Percentiles rank a stretch among this genome's conserved stretches.
Evolutionary conservation across 2,113 vertebrate genomes (phyloP).

Genomic region (Callospermophilus lateralis): DNA sequence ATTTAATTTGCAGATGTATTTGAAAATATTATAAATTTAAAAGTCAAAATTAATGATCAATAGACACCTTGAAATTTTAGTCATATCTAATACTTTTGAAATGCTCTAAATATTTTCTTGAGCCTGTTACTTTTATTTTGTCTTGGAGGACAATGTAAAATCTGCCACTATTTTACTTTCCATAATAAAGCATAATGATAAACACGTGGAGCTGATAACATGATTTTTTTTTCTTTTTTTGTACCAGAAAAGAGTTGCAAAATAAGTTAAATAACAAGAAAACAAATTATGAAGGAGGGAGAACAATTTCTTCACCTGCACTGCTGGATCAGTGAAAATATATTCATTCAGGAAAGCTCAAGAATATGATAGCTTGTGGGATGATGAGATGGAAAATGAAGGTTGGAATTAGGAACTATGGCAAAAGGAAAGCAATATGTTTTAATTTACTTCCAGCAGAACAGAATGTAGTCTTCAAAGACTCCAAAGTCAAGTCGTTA

Average conservation of each 20-base stretch:
- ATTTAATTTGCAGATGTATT: not conserved
- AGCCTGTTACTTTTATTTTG: not conserved
- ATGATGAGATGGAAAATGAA: conserved; percentile 62
- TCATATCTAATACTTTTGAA: not conserved
- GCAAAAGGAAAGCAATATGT: conserved; percentile 69
- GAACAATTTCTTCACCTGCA: not conserved
- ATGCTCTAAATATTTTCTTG: not conserved
- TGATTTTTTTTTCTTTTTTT: not conserved
- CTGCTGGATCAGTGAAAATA: not conserved
- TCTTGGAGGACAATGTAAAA: not conserved
- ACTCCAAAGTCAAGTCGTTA: conserved; percentile 86
- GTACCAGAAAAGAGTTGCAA: not conserved
- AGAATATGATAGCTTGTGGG: not conserved
- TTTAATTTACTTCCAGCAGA: conserved; percentile 74
- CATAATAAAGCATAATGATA: conserved; percentile 67
- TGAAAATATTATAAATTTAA: conserved; percentile 17
- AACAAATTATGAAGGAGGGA: not conserved
- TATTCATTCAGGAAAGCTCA: conserved; percentile 1
- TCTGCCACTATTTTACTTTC: not conserved
- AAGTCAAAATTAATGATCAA: not conserved
- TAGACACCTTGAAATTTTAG: not conserved
- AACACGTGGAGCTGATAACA: not conserved
- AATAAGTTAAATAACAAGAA: not conserved
- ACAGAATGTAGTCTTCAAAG: conserved; percentile 87
- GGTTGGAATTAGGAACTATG: conserved; percentile 66